Evolutionary conservation across 2,113 vertebrate species (phyloP), one percentile per base, ranked within the genome.

Genomic region (Sula dactylatra): DNA sequence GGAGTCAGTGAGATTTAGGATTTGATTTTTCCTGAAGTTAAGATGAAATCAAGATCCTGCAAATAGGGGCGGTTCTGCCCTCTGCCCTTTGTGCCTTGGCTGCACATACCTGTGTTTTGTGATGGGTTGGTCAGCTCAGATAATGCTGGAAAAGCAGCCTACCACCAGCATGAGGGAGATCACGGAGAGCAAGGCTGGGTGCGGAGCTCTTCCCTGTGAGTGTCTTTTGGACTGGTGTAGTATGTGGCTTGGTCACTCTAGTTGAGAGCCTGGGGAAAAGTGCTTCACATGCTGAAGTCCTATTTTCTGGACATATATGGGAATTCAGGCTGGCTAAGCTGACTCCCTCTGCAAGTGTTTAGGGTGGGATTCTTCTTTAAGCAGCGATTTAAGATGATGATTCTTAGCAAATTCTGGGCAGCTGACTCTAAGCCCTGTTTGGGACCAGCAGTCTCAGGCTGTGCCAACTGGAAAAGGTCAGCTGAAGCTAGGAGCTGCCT

Each of bases 381-480:
- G 81, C 72, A 32, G 72, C 79, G 93, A 81, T 81, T 96, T 82
- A 86, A 92, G 96, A 77, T 50, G 26, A 66, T 74, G 81, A 56
- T 93, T 95, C 84, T 84, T 65, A 42, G 87, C 6, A 12, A 93
- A 72, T 84, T 84, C 73, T 85, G 73, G 0, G 2, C 56, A 74
- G 84, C 91, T 89, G 94, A 93, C 89, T 92, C 83, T 66, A 36
- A 71, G 84, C 65, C 27, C 78, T 76, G 82, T 96, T 94, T 96
- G 82, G 84, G 93, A 85, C 89, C 77, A 59, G 61, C 92, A 87
- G 64, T 19, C 1, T 6, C 9, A 34, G 73, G 56, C 70, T 76
- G 66, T 96, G 93, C 95, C 82, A 93, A 79, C 78, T 95, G 93
- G 87, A 72, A 94, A 93, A 96, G 94, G 89, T 93, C 95, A 91